Evolutionary conservation across 2,888 invertebrate genomes (phyloP), one percentile per base, ranked within the genome.

Genomic region (Plagodis dolabraria): DNA sequence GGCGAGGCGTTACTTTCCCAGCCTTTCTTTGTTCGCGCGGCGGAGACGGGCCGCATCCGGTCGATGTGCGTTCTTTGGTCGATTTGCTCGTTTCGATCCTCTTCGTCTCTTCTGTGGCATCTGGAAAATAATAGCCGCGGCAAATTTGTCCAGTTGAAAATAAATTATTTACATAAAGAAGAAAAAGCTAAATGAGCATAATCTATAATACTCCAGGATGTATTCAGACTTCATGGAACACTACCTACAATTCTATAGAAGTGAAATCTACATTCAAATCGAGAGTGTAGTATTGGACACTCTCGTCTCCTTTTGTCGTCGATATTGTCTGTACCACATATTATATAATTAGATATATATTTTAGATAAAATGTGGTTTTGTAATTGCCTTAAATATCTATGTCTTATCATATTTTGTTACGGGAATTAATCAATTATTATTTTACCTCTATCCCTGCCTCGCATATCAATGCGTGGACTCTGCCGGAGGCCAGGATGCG

Each of bases 11-110:
- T 36, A 74, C 61, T 60, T 77, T 80, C 36, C 67, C 76, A n/a
- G 59, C 22, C 11, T 60, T 35, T 44, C 66, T 75, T 8, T 75
- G 77, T 64, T 94, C 94, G 63, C 89, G 84, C 0, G 94, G 94
- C 6, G 95, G 94, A 0, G 95, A 95, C 33, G 94, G 93, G 2
- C 95, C 95, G 67, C 94, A 94, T n/a, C 93, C 94, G 4, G 94
- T 95, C 0, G 95, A 94, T 1, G 72, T 68, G 5, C 84, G 83
- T 63, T 86, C 86, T 68, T 79, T 85, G 61, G 74, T 77, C 10
- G 61, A 53, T 52, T 89, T 87, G 69, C 34, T 38, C 8, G 60
- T 35, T 5, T 60, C 60, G 36, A 45, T 46, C 8, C 48, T 40
- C 12, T 46, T 56, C 34, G 49, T 46, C 34, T 52, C 52, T 38